These are phyloP conservation scores for Tupaia chinensis DNA, from an alignment of 2,113 vertebrate species.

Conservation along the genomic window DNA sequence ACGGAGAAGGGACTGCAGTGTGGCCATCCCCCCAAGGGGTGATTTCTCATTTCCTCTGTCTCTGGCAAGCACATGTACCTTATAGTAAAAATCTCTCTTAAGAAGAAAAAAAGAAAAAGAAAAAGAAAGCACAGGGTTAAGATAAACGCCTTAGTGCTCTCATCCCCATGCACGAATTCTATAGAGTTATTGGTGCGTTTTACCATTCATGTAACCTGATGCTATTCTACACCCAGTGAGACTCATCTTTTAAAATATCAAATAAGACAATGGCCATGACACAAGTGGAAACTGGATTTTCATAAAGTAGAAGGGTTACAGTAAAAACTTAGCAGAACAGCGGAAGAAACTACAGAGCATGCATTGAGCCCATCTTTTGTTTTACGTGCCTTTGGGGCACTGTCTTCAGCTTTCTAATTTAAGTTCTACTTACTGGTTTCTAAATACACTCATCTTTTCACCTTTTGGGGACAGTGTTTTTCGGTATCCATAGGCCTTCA, in stretches of 20 bases:
- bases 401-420: constrained; percentile 54
- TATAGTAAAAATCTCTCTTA: too few species aligned
- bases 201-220: constrained; percentile 30
- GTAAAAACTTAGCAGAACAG: neutral
- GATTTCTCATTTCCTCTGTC: too few species aligned
- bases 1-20: too few species aligned
- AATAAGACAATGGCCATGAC: neutral
- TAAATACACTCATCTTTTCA: constrained; percentile 50
- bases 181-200: neutral
- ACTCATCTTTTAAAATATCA: constrained; percentile 50
- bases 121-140: constrained; percentile 18
- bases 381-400: neutral
- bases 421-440: constrained; percentile 17
- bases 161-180: neutral
- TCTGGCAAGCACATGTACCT: too few species aligned
- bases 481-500: constrained; percentile 16
- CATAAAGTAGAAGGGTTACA: constrained; percentile 42
- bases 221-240: neutral
- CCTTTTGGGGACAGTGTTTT: neutral
- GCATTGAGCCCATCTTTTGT: neutral
- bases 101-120: too few species aligned
- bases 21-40: too few species aligned
- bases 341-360: constrained; percentile 36
- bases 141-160: constrained; percentile 24
- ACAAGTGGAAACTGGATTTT: constrained; percentile 2